phyloP scores from a whole-genome alignment of 2,888 invertebrate genomes.

The Stenchaetothrips biformis region DNA sequence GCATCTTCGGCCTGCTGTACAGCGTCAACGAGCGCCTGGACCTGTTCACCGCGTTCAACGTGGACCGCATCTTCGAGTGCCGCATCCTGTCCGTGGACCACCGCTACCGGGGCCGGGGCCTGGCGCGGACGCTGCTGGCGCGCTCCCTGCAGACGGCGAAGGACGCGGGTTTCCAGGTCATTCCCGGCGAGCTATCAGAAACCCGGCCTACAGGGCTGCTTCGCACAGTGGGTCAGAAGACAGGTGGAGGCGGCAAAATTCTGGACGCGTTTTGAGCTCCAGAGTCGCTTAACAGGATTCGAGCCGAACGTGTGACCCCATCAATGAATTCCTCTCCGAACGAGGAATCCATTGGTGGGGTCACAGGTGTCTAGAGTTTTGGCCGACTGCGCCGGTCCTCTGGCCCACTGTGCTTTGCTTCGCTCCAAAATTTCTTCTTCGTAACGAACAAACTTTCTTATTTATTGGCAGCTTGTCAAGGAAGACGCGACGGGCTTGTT shows the following conservation, averaged over 20 bases:
- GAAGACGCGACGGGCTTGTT: slow-evolving; percentile 76
- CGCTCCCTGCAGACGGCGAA: slow-evolving; percentile 62
- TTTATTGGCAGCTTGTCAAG: slow-evolving; percentile 60
- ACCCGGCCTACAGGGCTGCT: neutral
- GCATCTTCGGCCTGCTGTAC: slow-evolving; percentile 72
- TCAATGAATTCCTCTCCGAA: no score
- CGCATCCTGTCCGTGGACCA: slow-evolving; percentile 74
- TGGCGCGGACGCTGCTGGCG: slow-evolving; percentile 66
- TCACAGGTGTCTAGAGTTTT: neutral
- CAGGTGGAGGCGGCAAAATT: no score
- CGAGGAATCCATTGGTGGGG: no score
- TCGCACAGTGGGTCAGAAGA: no score
- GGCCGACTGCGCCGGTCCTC: no score
- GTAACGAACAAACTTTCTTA: neutral
- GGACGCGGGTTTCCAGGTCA: slow-evolving; percentile 64
- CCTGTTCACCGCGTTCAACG: slow-evolving; percentile 61
- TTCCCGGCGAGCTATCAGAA: neutral
- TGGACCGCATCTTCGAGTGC: slow-evolving; percentile 70
- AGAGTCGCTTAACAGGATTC: no score
- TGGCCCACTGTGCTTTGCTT: slow-evolving; percentile 1
- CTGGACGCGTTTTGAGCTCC: no score
- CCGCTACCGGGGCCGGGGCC: slow-evolving; percentile 64
- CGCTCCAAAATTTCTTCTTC: neutral
- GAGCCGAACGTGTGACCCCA: no score
- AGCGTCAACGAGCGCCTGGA: slow-evolving; percentile 63